Evolutionary conservation across 2,888 invertebrate species (phyloP).

Genomic region (Andrena bicolor): DNA sequence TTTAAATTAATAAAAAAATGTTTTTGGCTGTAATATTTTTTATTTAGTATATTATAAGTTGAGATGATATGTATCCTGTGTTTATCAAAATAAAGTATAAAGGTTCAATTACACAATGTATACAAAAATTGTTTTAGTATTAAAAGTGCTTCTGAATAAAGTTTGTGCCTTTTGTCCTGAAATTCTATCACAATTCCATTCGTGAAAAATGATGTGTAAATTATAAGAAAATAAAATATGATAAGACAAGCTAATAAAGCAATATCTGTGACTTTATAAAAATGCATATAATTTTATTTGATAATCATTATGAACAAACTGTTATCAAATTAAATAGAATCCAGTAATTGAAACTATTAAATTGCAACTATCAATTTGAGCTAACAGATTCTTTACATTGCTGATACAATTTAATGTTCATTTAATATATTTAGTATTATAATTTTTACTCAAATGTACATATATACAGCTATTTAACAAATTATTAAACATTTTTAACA

Average conservation of each 20-base stretch:
- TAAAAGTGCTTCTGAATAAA: conserved; percentile 50
- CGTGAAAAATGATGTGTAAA: conserved; percentile 1
- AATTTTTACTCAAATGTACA: background rate
- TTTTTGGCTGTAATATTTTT: background rate
- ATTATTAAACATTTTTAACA: background rate
- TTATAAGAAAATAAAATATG: background rate
- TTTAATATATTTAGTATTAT: conserved; percentile 3
- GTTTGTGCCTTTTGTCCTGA: conserved; percentile 70
- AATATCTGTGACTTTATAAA: conserved; percentile 9
- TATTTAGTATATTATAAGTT: background rate
- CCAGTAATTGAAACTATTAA: conserved; percentile 41
- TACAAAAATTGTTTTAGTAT: conserved; percentile 17
- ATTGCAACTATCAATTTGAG: conserved; percentile 39
- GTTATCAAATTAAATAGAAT: conserved; percentile 31
- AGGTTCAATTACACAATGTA: background rate
- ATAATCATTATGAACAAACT: conserved; percentile 19
- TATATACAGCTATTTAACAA: background rate
- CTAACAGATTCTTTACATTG: conserved; percentile 38
- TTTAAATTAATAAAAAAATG: background rate
- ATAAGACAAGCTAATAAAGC: background rate
- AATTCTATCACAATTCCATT: conserved; percentile 52
- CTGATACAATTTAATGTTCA: background rate
- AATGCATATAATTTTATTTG: conserved; percentile 42
- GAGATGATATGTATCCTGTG: background rate
- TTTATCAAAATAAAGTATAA: background rate